Base-by-base conservation (phyloP, 2,888 invertebrate species). In the Lasioglossum zephyrum region DNA sequence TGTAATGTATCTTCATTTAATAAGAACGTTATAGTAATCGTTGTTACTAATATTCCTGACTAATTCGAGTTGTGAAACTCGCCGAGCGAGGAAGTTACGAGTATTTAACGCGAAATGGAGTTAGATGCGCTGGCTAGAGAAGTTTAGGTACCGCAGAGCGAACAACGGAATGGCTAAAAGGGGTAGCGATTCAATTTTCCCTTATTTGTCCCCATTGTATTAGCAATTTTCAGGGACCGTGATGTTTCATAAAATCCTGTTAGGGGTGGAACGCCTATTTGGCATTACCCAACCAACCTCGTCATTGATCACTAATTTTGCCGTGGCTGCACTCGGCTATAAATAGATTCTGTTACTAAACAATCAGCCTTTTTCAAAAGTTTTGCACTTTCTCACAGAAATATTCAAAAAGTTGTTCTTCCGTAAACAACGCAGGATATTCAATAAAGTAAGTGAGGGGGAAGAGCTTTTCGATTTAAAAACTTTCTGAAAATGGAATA, bases 141-240 rank as follows among this genome's bases (percentile, higher is more conserved):
- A 83, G 75, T 76, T 66, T 83, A 49, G 31, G 18, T 9, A 72
- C 4, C n/a, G 16, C 18, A 18, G 39, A 57, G 18, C 2, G 39
- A 31, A 63, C 73, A 79, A 63, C 44, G 72, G 49, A 72, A 75
- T 60, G 57, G 22, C 70, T 16, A 60, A 79, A 82, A 57, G 60
- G 60, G 31, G 41, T 72, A 80, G 39, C 60, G 39, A 69, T 80
- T 70, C 79, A 70, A 79, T 70, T 75, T 41, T 31, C 66, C 13
- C 41, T 44, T 44, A 31, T 73, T 63, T 57, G 53, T 22, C 13
- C 44, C 31, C 39, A 1, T 75, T 73, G 26, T 44, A 44, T 39
- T 36, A 22, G n/a, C 36, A 41, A 18, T 26, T 31, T 72, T n/a
- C 26, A n/a, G 22, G 16, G n/a, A 36, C 18, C 49, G 73, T 49